Evolutionary conservation across 2,888 invertebrate genomes (phyloP), one percentile per base, ranked within the genome.

Genomic region (Drosophila kuntzei): DNA sequence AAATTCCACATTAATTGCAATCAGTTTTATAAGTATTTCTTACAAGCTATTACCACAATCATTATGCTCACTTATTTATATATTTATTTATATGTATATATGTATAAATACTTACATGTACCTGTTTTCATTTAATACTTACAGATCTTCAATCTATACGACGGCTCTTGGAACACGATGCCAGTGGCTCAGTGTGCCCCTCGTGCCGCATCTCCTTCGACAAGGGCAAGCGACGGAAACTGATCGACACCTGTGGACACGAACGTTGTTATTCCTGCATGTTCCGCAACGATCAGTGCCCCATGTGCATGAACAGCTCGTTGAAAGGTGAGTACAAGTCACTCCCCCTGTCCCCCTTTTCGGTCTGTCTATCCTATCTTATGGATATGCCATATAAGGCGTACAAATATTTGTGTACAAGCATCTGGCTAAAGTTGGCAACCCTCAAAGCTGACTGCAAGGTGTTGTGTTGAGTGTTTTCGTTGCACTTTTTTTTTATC

Each of bases 221-320:
- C 93, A 97, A 98, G 93, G 98, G 98, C 93, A 98, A 98, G 93
- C 98, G 98, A 93, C 95, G 98, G 93, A 96, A 97, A 92, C 94
- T 98, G 90, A 98, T 98, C 91, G 98, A 98, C 94, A 96, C 97
- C 71, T 98, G 98, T 93, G 98, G 98, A 80, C 98, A 98, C 94
- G 98, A 98, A 92, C 94, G 98, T 73, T 98, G 98, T 93, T 98
- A 98, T 94, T 96, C 97, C 80, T 98, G 98, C 93, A 96, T 98
- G 95, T 97, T 98, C 94, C 95, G 95, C 87, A 97, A 96, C 94
- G 97, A 97, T 92, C 95, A 95, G 76, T 98, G 98, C 92, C 98
- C 98, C 36, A 94, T 98, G 76, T 98, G 98, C 92, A 94, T 92
- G 91, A 93, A 93, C 74, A 91, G 87, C 78, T 92, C 92, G 62